Base-by-base conservation (phyloP, 2,888 invertebrate species). In the Heteromurus nitidus region DNA sequence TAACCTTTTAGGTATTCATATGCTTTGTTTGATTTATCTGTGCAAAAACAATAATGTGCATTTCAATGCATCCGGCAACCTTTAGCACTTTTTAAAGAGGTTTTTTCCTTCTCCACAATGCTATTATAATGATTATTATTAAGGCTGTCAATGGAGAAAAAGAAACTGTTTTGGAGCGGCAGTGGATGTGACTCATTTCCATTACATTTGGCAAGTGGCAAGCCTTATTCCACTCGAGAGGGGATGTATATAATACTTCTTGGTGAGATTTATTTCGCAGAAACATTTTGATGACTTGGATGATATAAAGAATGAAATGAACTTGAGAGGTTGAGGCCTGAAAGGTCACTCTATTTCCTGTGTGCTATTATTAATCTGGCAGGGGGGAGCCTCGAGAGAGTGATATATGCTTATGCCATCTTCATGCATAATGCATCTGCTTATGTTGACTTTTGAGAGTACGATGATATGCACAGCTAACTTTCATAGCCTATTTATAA, bases 331-430 rank as follows among this genome's bases (percentile, higher is more conserved):
- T 50, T 64, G 64, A 65, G 47, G 36, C 31, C 53, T 53, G n/a
- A 47, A 72, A 74, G 74, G 74, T 58, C 62, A 50, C 20, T 62
- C 31, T 50, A 64, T 74, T 74, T 74, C 74, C 74, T 74, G 64
- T 64, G 65, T 31, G 22, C 24, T 22, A 53, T 18, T 68, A 68
- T 26, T 28, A 26, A 47, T 67, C 3, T 11, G 22, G 3, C n/a
- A 55, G 3, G 11, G n/a, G n/a, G n/a, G n/a, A 20, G 31, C 18
- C 24, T 20, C n/a, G 22, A 36, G n/a, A 5, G 42, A 55, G 53
- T 26, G 30, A 70, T 70, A 55, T 55, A 70, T 58, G 53, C 55
- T 53, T 18, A 7, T 24, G 16, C 26, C 30, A 30, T 55, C n/a
- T n/a, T n/a, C 55, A 36, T 58, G 26, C 55, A 68, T 68, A 50